Evolutionary conservation across 2,797 vertebrate species (phyloP), one percentile per base, ranked within the genome.

Genomic region (Acrossocheilus wenchowensis): DNA sequence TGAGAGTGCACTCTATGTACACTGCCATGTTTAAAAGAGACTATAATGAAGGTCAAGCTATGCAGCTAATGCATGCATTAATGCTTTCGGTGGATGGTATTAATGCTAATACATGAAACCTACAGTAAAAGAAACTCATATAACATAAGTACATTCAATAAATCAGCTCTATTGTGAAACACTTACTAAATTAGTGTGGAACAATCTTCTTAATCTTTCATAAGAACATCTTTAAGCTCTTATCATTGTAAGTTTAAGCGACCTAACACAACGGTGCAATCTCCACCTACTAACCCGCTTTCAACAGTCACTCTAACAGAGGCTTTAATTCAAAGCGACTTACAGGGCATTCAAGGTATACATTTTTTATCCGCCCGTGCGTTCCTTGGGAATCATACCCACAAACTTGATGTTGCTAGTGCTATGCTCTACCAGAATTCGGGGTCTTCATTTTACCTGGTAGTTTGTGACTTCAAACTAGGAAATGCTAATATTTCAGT

Each of bases 1-100:
- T 41, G 83, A 85, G 78, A 23, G 54, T 77, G 48, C 48, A 75
- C 48, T 82, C 54, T 82, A n/a, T 78, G 79, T 69, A 4, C 48
- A 64, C 73, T 73, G 43, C 54, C 52, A 36, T 52, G 30, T 26
- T 64, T 60, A 3, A 79, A 36, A 74, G 26, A 41, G 71, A 39
- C 8, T 50, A 57, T 43, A 77, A 57, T 62, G 45, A 83, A 85
- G 23, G 68, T 74, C 50, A 73, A 75, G 43, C 64, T 64, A 39
- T 54, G 45, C 79, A 75, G 78, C 74, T 66, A 81, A 74, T 82
- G 41, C 11, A 64, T 30, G n/a, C 11, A 68, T 80, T 48, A 12
- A 80, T 43, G 60, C 19, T 66, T 66, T 66, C 1, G 4, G 17
- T 66, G 57, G 60, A 48, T 78, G n/a, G 41, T 30, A 34, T 62